A percentile compares a stretch with the other conserved stretches of the same genome.
These are phyloP conservation scores for Vulpes lagopus DNA, from an alignment of 2,113 vertebrate species.

Conservation along the genomic window DNA sequence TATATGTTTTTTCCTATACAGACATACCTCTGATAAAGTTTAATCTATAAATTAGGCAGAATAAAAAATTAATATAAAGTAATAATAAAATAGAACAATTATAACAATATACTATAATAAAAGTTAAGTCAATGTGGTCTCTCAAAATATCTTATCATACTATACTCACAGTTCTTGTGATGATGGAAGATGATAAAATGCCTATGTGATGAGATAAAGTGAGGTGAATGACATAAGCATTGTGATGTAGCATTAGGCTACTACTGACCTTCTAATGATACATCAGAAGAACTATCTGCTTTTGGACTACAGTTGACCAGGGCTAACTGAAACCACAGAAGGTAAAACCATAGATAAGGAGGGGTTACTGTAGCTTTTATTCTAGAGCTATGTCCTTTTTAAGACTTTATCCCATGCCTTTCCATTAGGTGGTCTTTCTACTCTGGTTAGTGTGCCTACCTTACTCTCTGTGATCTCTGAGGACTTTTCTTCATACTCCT, in stretches of 20 bases:
- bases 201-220: background rate
- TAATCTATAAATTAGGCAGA: background rate
- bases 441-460: background rate
- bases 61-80: background rate
- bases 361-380: background rate
- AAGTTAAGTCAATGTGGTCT: background rate
- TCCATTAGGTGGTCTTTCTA: background rate
- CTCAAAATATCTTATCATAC: background rate
- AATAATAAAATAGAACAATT: background rate
- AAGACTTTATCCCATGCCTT: background rate
- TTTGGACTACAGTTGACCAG: background rate
- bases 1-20: background rate
- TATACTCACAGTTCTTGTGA: background rate
- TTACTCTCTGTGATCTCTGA: background rate
- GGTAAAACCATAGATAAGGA: background rate
- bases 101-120: background rate
- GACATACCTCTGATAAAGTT: background rate
- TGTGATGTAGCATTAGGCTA: background rate
- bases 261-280: background rate
- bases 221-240: background rate
- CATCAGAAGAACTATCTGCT: background rate
- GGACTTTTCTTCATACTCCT: background rate
- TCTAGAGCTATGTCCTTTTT: background rate
- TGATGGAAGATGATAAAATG: background rate
- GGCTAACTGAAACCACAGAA: background rate